A percentile compares a stretch with the other conserved stretches of the same genome.
Conservation (phyloP, 2,888 invertebrate genomes). For the Acheta domesticus region DNA sequence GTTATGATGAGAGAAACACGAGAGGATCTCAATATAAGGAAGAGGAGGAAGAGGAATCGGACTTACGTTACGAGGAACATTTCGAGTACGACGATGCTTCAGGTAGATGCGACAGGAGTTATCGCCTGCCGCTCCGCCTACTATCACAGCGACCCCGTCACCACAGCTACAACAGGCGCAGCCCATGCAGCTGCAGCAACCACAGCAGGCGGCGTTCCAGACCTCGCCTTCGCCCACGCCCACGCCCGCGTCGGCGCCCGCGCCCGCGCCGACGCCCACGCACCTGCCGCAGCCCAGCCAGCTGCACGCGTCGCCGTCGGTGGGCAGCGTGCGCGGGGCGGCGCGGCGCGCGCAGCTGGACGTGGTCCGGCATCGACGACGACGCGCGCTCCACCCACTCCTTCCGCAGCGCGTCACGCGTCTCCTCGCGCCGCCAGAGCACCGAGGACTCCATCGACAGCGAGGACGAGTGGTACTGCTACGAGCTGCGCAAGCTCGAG, state of each 20-base stretch:
- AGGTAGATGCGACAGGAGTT: neutral
- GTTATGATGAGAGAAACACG: too few relatives aligned
- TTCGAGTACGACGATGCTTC: neutral
- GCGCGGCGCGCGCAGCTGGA: slow-evolving; percentile 48
- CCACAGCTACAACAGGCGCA: neutral
- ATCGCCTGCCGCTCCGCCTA: too few relatives aligned
- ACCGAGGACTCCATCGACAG: slow-evolving; percentile 91
- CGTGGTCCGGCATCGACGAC: slow-evolving; percentile 59
- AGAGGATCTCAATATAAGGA: neutral
- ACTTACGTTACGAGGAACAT: neutral
- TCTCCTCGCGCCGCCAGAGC: slow-evolving; percentile 82
- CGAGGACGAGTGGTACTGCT: slow-evolving; percentile 91
- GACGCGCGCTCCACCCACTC: slow-evolving; percentile 85
- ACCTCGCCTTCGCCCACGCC: neutral
- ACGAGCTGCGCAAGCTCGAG: slow-evolving; percentile 80
- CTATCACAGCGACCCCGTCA: too few relatives aligned
- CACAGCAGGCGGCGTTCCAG: slow-evolving; percentile 5
- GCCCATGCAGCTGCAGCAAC: neutral
- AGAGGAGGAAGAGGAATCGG: neutral
- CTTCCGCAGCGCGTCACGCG: slow-evolving; percentile 78
- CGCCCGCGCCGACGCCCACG: slow-evolving; percentile 18
- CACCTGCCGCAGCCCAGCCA: slow-evolving; percentile 57
- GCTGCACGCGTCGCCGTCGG: slow-evolving; percentile 64
- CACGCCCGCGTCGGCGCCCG: neutral
- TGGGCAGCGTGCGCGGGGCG: slow-evolving; percentile 58